These are phyloP conservation scores for Cataglyphis albicans DNA, from an alignment of 2,888 invertebrate genomes.

Conservation along the genomic window DNA sequence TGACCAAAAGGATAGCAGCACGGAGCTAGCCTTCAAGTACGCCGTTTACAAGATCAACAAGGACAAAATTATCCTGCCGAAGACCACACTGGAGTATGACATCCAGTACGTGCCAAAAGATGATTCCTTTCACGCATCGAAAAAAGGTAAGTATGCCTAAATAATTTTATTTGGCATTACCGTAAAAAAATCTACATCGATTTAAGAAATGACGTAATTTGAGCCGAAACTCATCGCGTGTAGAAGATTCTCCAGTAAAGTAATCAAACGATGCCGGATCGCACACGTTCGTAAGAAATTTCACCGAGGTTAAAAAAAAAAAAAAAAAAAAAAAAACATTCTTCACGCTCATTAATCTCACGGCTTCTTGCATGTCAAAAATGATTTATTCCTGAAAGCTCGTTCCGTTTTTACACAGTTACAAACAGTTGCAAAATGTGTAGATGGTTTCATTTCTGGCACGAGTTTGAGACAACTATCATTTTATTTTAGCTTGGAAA, in stretches of 20 bases:
- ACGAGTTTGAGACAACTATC: not conserved
- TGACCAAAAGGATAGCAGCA: slow-evolving; percentile 90
- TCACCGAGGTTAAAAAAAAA: slow-evolving; percentile 35
- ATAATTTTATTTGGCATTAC: slow-evolving; percentile 15
- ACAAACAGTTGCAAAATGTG: slow-evolving; percentile 16
- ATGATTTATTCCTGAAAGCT: slow-evolving; percentile 46
- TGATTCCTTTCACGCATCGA: slow-evolving; percentile 93
- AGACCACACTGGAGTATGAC: slow-evolving; percentile 91
- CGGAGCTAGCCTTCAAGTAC: slow-evolving; percentile 93
- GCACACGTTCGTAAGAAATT: slow-evolving; percentile 44
- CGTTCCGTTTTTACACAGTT: slow-evolving; percentile 2
- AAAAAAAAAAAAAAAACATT: slow-evolving; percentile 19
- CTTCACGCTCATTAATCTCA: slow-evolving; percentile 49
- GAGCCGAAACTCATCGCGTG: slow-evolving; percentile 5
- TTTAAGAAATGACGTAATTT: slow-evolving; percentile 25
- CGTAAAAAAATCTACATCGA: not conserved
- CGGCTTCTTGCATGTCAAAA: slow-evolving; percentile 34
- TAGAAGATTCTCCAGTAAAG: slow-evolving; percentile 13
- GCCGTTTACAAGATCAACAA: slow-evolving; percentile 93
- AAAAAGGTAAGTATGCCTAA: slow-evolving; percentile 88
- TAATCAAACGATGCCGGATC: slow-evolving; percentile 41
- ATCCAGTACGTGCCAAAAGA: slow-evolving; percentile 91
- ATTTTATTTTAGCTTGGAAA: not conserved
- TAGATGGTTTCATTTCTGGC: not conserved
- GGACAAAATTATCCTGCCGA: slow-evolving; percentile 90